Evolutionary conservation across 2,888 invertebrate genomes (phyloP).

Genomic region (Drosophila ustulata): DNA sequence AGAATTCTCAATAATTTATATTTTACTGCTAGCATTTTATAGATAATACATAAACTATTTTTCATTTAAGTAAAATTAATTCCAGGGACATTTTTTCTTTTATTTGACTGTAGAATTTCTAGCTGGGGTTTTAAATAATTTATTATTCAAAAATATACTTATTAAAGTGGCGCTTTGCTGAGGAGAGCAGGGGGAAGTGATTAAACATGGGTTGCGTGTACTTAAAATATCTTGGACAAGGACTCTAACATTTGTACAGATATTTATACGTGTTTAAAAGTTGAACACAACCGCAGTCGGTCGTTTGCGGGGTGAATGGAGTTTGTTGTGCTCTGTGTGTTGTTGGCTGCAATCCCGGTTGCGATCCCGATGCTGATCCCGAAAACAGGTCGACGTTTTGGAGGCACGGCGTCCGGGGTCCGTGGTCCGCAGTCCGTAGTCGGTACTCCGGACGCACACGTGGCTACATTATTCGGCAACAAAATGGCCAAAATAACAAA

Average conservation of each 20-base stretch:
- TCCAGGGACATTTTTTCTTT: too few relatives aligned
- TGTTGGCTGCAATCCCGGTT: constrained; percentile 32
- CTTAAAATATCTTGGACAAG: constrained; percentile 22
- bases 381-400: constrained; percentile 72
- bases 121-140: too few relatives aligned
- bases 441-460: constrained; percentile 69
- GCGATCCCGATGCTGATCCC: constrained; percentile 37
- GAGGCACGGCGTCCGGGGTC: constrained; percentile 13
- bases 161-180: background rate
- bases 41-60: too few relatives aligned
- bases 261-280: constrained; percentile 34
- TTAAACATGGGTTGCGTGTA: background rate
- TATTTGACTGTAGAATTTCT: too few relatives aligned
- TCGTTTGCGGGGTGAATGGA: constrained; percentile 34
- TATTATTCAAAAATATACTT: too few relatives aligned
- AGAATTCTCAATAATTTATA: background rate
- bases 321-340: constrained; percentile 6
- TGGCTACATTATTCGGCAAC: constrained; percentile 83
- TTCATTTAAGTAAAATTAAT: too few relatives aligned
- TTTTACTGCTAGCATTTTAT: too few relatives aligned
- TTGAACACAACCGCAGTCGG: constrained; percentile 67
- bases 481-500: constrained; percentile 84
- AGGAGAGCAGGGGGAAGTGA: background rate
- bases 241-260: constrained; percentile 23
- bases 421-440: too few relatives aligned